Evolutionary conservation across 2,888 invertebrate genomes (phyloP), one percentile per base, ranked within the genome.

Genomic region (Frankliniella intonsa): DNA sequence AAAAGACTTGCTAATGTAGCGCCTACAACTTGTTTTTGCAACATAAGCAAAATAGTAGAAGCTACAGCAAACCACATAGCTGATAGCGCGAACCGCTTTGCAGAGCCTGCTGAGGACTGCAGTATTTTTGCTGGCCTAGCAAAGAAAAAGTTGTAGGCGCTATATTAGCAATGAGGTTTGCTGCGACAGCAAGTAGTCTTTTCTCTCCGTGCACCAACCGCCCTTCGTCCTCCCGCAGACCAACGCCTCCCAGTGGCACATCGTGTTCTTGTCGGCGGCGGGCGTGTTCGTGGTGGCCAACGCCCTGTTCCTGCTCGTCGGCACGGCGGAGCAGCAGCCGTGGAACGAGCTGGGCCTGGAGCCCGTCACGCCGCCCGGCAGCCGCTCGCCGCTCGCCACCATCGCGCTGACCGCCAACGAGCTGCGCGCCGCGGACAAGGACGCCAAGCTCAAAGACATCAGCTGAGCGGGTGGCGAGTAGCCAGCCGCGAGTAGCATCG

Each of bases 271-370:
- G 22, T 9, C 22, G 69, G 69, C 69, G 22, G 69, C 69, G 11
- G 69, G 12, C 25, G 25, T 25, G 22, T 76, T 76, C 69, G 10
- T 76, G 25, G 69, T 76, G 69, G 69, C 69, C 69, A 76, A 76
- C 69, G 12, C 69, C 25, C 69, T 76, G 25, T 76, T 76, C 25
- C 69, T 76, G 25, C 22, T 76, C 11, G 1, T 76, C 22, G 69
- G 69, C 69, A 25, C 69, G 69, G 69, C 69, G 69, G 69, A 76
- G 69, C 22, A 22, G 25, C 69, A 76, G 69, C 69, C 69, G 11
- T 76, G 69, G 69, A 76, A 76, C 69, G 25, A 22, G 69, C 69
- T 76, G 69, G 69, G 69, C 69, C 69, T 76, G 69, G 69, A 22
- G 69, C 22, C 25, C 25, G 69, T 8, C 22, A 25, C 22, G n/a